Conservation (phyloP, 2,113 vertebrate species). For the Ptilorrhoa leucosticta region DNA sequence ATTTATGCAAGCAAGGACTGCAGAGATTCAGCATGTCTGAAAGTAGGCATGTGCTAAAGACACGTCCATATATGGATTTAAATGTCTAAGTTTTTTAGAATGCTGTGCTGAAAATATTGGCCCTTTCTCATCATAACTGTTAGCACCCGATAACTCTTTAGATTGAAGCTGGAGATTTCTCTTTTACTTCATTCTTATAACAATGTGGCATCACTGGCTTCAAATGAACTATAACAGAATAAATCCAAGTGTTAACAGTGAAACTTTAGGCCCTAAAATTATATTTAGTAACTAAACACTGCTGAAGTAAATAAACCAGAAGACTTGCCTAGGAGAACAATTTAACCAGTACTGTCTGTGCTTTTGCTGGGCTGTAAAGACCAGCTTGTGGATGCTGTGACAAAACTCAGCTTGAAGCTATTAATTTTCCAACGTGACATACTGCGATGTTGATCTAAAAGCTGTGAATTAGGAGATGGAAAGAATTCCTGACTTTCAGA, state of each 20-base stretch:
- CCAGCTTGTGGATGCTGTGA: slow-evolving; percentile 34
- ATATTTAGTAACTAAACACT: slow-evolving; percentile 53
- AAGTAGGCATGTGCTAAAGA: neutral
- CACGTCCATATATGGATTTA: neutral
- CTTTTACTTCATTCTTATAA: neutral
- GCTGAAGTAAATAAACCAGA: slow-evolving; percentile 66
- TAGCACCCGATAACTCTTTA: neutral
- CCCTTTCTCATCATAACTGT: neutral
- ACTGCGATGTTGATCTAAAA: slow-evolving; percentile 25
- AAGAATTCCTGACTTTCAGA: slow-evolving; percentile 25
- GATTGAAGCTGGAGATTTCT: neutral
- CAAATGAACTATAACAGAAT: neutral
- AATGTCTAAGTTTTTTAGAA: neutral
- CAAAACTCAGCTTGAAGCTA: slow-evolving; percentile 70
- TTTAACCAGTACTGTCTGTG: slow-evolving; percentile 57
- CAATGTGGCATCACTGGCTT: neutral
- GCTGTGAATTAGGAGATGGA: slow-evolving; percentile 3
- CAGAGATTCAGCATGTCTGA: neutral
- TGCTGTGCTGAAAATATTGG: neutral
- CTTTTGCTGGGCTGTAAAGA: slow-evolving; percentile 47
- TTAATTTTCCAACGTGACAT: slow-evolving; percentile 65
- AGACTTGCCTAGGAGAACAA: slow-evolving; percentile 36
- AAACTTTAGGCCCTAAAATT: neutral
- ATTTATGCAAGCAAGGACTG: slow-evolving; percentile 9
- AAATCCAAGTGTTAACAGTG: neutral